phyloP scores from a whole-genome alignment of 2,113 vertebrate species.

The Crotalus horridus region DNA sequence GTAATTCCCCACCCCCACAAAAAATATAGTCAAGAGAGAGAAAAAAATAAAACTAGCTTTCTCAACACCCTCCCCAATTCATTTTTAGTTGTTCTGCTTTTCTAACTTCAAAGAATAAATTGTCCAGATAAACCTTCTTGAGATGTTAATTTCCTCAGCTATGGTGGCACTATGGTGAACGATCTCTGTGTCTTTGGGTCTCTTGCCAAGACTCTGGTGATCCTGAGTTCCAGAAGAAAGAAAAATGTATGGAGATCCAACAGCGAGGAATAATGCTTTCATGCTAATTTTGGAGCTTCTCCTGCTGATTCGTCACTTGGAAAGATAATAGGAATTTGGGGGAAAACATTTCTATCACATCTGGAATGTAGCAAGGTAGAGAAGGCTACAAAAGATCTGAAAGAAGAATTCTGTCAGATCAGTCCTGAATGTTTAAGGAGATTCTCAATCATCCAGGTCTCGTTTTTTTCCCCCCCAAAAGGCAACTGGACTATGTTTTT shows the following conservation, averaged over 20 bases:
- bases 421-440: not conserved
- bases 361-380: not conserved
- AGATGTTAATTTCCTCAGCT: not conserved
- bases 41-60: not conserved
- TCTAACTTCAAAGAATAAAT: not conserved
- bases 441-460: too few species aligned
- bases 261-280: not conserved
- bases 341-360: not conserved
- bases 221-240: not conserved
- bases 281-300: not conserved
- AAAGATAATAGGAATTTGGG: not conserved
- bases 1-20: not conserved
- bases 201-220: not conserved
- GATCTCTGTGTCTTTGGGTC: not conserved
- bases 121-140: not conserved
- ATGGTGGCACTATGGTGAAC: not conserved
- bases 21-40: not conserved
- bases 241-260: not conserved
- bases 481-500: too few species aligned
- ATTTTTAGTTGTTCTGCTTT: not conserved
- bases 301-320: not conserved
- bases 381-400: not conserved
- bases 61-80: not conserved
- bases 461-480: too few species aligned
- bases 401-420: not conserved